Base-by-base conservation (phyloP, 64 coral and sea anemone genomes). In the Actinia equina region DNA sequence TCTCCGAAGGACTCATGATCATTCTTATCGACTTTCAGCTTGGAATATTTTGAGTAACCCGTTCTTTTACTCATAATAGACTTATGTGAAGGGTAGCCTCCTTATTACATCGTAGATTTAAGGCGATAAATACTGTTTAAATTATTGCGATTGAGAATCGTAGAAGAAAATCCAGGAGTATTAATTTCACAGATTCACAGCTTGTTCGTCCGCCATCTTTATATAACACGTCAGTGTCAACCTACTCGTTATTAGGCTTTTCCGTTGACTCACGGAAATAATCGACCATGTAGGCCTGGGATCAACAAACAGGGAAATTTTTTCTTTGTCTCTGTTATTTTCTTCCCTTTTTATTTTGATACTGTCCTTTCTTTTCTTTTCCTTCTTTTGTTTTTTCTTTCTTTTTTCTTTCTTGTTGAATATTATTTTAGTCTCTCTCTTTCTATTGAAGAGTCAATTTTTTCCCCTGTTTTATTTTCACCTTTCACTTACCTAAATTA, bases 1-100 rank as follows among this genome's bases (percentile, higher is more conserved):
- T 92, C 90, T 61, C 44, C 60, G 13, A 61, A n/a, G 17, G 17
- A n/a, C n/a, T n/a, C n/a, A n/a, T n/a, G 17, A 8, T 45, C 49
- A 26, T 86, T 63, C 7, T 86, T 71, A 82, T 92, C 90, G 82
- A 79, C 20, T 55, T 79, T 86, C 14, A 77, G 67, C 65, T 82
- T 71, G 44, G 86, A 86, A 92, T 92, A 92, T 51, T 62, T 92
- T 58, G 85, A 77, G 19, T 92, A 92, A 41, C 59, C 25, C 53
- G 53, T 54, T 17, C 83, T 57, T 85, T 63, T 85, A 59, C 59
- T 85, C 83, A 85, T 85, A 63, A 57, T 85, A 85, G 23, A 6
- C 41, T 42, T 6, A 8, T 20, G 37, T 54, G 59, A 10, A 54
- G 13, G 17, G 20, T 49, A 46, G 78, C 3, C 78, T 81, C 20